Evolutionary conservation across 2,797 vertebrate species (phyloP), one percentile per base, ranked within the genome.

Genomic region (Chrysocyon brachyurus): DNA sequence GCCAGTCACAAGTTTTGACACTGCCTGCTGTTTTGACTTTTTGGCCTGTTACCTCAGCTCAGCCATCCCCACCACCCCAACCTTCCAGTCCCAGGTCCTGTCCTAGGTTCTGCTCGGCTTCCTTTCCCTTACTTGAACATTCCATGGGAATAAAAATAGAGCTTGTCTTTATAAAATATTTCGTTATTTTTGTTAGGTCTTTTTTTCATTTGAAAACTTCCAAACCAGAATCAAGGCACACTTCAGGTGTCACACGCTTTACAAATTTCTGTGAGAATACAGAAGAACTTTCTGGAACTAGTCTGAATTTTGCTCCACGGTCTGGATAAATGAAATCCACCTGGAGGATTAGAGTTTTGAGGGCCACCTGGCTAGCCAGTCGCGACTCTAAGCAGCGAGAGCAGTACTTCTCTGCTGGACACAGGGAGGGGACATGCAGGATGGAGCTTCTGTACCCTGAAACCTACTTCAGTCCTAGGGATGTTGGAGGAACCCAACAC

Each of bases 281-380:
- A 78, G 68, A 85, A 94, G 87, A 91, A 63, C 75, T 57, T 78
- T 87, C 49, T 95, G 56, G 68, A 97, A 94, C 33, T 40, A 28
- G 63, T 75, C 31, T 96, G 79, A 59, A 63, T 89, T 93, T 94
- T 9, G 19, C 54, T 91, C 90, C 46, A 17, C 0, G 15, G 33
- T 52, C 86, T 88, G 26, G 33, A 68, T 88, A 92, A 89, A 95
- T 46, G 22, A 84, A 87, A 49, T 40, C 57, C 22, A 72, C n/a
- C 6, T 10, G 1, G 14, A 15, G 77, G 1, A 66, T 21, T 1
- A 21, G 26, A 72, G 15, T 33, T 59, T 28, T 64, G 61, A 86
- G 46, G 63, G 17, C 3, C n/a, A 28, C 33, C 14, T 2, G 19
- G 31, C 33, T 6, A 57, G 24, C 21, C 24, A 36, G 87, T 10